These are phyloP conservation scores for Phymanthus crucifer DNA, from an alignment of 92 coral and sea anemone species.

Conservation along the genomic window DNA sequence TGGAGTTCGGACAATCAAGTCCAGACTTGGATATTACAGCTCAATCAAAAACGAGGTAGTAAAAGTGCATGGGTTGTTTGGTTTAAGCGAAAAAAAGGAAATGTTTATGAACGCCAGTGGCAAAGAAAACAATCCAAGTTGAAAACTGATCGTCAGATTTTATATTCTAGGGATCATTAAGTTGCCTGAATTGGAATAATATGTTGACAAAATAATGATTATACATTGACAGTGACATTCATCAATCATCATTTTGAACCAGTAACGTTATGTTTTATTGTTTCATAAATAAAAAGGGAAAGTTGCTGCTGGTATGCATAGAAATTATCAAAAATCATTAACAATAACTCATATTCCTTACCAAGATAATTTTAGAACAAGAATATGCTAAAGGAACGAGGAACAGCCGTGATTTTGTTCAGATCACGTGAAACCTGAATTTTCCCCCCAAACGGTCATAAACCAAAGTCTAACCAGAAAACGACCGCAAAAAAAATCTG, in stretches of 20 bases:
- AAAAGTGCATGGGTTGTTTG: constrained; percentile 7
- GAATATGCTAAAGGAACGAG: neutral
- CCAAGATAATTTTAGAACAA: neutral
- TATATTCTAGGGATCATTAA: neutral
- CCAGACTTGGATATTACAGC: neutral
- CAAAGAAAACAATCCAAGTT: neutral
- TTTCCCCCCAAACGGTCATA: neutral
- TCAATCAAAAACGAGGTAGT: neutral
- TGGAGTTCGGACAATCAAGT: neutral
- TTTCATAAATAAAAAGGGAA: neutral
- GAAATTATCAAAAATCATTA: neutral
- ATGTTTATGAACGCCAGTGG: constrained; percentile 5
- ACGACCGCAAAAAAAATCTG: neutral
- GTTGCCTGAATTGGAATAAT: neutral
- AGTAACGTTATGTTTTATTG: neutral
- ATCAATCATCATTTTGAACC: neutral
- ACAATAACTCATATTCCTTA: neutral
- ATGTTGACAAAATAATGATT: neutral
- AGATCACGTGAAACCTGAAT: neutral
- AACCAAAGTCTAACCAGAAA: neutral
- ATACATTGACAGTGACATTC: neutral
- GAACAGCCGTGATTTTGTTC: neutral
- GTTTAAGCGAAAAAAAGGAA: neutral
- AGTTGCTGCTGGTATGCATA: neutral
- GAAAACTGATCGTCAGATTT: neutral